Percentiles rank a stretch among this genome's conserved stretches.
Conservation (phyloP, 2,888 invertebrate species). For the Callyntrura guangdongensis region DNA sequence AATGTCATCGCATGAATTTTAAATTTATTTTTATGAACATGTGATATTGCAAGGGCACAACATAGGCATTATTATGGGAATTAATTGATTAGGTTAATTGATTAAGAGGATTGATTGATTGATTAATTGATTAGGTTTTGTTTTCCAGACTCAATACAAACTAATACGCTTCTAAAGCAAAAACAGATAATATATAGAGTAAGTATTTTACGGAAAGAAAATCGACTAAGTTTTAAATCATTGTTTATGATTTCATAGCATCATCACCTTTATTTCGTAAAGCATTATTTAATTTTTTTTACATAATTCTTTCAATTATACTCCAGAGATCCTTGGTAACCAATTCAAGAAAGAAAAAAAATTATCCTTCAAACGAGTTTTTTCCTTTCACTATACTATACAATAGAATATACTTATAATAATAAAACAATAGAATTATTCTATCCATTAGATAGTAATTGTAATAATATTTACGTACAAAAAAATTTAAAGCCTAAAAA, state of each 20-base stretch:
- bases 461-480: slow-evolving; percentile 41
- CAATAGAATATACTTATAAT: slow-evolving; percentile 15
- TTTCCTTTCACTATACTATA: slow-evolving; percentile 39
- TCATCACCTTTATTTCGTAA: slow-evolving; percentile 65
- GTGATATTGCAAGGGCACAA: too few relatives aligned
- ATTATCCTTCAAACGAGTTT: slow-evolving; percentile 24
- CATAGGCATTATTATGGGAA: too few relatives aligned
- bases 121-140: too few relatives aligned
- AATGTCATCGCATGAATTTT: too few relatives aligned
- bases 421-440: slow-evolving; percentile 36
- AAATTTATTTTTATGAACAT: too few relatives aligned
- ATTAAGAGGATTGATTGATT: too few relatives aligned
- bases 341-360: slow-evolving; percentile 73
- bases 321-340: slow-evolving; percentile 77
- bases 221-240: not conserved
- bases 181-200: too few relatives aligned
- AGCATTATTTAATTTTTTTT: slow-evolving; percentile 70
- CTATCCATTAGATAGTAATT: slow-evolving; percentile 1
- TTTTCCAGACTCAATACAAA: too few relatives aligned
- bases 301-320: slow-evolving; percentile 45
- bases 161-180: too few relatives aligned
- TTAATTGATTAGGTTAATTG: too few relatives aligned
- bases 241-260: slow-evolving; percentile 47
- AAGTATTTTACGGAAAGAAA: not conserved
- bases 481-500: slow-evolving; percentile 65